These are phyloP conservation scores for Macrosoma leucophasiata DNA, from an alignment of 2,888 invertebrate genomes.

Conservation along the genomic window DNA sequence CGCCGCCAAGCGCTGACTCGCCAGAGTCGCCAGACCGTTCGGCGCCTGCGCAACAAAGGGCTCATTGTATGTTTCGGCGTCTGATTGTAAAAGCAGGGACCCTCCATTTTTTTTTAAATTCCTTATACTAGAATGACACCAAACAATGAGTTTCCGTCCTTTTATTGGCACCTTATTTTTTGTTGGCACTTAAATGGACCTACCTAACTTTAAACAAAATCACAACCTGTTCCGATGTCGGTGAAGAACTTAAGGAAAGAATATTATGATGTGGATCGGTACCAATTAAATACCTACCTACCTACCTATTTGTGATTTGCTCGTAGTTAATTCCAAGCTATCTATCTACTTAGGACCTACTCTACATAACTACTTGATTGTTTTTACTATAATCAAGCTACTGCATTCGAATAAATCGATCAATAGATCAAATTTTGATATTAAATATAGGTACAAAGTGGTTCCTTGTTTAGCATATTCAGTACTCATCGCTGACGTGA, in stretches of 20 bases:
- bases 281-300: too few relatives aligned
- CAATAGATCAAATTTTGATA: too few relatives aligned
- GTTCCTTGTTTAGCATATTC: too few relatives aligned
- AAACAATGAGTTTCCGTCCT: constrained; percentile 75
- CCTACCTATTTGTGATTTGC: too few relatives aligned
- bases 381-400: too few relatives aligned
- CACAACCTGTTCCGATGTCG: constrained; percentile 62
- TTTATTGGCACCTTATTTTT: constrained; percentile 76
- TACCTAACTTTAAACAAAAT: constrained; percentile 60
- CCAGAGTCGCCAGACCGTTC: constrained; percentile 61
- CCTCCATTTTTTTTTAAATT: constrained; percentile 61
- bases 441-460: too few relatives aligned
- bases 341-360: too few relatives aligned
- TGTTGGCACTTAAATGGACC: constrained; percentile 61
- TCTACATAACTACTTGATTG: too few relatives aligned
- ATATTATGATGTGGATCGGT: too few relatives aligned
- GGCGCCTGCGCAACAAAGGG: constrained; percentile 72
- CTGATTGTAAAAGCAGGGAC: constrained; percentile 57
- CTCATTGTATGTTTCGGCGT: constrained; percentile 61
- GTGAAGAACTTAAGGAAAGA: constrained; percentile 33
- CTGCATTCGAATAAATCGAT: too few relatives aligned
- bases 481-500: too few relatives aligned
- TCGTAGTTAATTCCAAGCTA: too few relatives aligned
- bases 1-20: constrained; percentile 44
- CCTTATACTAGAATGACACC: constrained; percentile 69